phyloP scores from a whole-genome alignment of 2,113 vertebrate species.

The Phylloscopus trochiloides region DNA sequence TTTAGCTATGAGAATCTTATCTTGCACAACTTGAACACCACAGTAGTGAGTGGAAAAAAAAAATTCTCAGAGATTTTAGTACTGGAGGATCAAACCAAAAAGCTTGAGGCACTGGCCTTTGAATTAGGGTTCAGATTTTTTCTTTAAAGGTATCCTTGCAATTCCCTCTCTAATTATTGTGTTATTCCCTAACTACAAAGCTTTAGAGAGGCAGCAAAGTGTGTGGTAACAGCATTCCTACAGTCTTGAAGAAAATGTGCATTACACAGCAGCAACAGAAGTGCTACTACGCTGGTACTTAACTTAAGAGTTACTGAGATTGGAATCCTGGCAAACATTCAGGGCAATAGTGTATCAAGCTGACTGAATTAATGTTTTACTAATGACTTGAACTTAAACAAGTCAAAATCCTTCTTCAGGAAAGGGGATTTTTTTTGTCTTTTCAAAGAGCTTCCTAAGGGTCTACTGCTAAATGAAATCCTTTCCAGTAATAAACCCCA shows the following conservation, averaged over 20 bases:
- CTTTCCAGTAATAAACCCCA: neutral
- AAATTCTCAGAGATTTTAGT: neutral
- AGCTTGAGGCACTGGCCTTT: neutral
- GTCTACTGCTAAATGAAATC: neutral
- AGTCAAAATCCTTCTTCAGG: slow-evolving; percentile 12
- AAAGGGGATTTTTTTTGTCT: neutral
- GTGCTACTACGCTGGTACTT: neutral
- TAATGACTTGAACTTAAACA: slow-evolving; percentile 42
- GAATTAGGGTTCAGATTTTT: neutral
- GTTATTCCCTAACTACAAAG: slow-evolving; percentile 28
- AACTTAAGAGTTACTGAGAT: slow-evolving; percentile 27
- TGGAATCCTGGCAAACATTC: slow-evolving; percentile 59
- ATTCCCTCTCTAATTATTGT: neutral
- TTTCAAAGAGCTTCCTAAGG: slow-evolving; percentile 14
- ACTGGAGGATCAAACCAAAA: neutral
- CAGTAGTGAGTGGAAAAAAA: neutral
- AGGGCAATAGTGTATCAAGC: slow-evolving; percentile 22
- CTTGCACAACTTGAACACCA: neutral
- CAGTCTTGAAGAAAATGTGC: neutral
- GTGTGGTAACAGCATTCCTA: slow-evolving; percentile 40
- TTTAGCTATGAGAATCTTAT: neutral
- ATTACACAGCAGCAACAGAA: neutral
- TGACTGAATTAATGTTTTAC: slow-evolving; percentile 61
- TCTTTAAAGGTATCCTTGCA: neutral
- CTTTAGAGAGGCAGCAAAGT: neutral